Conservation (phyloP, 1,140 invertebrate species). For the Dufourea novaeangliae region DNA sequence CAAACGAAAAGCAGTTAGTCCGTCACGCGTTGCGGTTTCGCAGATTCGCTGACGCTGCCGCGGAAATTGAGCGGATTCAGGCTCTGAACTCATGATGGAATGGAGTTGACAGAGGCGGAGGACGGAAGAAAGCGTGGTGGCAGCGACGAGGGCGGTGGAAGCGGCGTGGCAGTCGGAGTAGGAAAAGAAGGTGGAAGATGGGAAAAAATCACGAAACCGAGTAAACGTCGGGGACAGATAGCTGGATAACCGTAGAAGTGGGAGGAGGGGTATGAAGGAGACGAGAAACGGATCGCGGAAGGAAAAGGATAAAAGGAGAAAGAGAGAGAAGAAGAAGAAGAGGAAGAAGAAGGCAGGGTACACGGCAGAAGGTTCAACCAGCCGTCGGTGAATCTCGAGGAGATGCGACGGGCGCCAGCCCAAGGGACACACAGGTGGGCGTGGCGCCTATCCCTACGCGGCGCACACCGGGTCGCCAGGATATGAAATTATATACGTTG, state of each 20-base stretch:
- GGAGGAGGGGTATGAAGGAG: conserved; percentile 16
- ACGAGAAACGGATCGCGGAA: conserved; percentile 3
- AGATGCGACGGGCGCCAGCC: conserved; percentile 54
- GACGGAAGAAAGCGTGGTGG: background rate
- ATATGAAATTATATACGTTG: conserved; percentile 75
- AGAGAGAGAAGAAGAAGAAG: conserved; percentile 6
- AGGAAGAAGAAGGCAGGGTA: conserved; percentile 26
- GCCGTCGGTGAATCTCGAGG: conserved; percentile 55
- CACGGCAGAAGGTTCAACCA: conserved; percentile 25
- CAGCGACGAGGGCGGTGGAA: no score
- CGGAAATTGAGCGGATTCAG: conserved; percentile 71
- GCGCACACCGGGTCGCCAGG: conserved; percentile 66
- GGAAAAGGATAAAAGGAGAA: background rate
- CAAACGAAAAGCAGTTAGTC: conserved; percentile 76
- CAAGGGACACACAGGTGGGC: conserved; percentile 70
- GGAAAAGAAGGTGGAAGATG: conserved; percentile 5
- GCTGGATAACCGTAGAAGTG: background rate
- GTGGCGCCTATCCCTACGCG: conserved; percentile 76
- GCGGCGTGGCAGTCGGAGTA: background rate
- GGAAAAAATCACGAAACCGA: background rate
- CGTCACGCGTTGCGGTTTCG: conserved; percentile 74
- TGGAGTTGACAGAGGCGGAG: conserved; percentile 41
- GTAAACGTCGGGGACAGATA: conserved; percentile 5
- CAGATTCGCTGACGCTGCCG: conserved; percentile 56
- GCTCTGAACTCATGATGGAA: conserved; percentile 39